These are phyloP conservation scores for Tenodera sinensis DNA, from an alignment of 2,888 invertebrate genomes.

Conservation along the genomic window DNA sequence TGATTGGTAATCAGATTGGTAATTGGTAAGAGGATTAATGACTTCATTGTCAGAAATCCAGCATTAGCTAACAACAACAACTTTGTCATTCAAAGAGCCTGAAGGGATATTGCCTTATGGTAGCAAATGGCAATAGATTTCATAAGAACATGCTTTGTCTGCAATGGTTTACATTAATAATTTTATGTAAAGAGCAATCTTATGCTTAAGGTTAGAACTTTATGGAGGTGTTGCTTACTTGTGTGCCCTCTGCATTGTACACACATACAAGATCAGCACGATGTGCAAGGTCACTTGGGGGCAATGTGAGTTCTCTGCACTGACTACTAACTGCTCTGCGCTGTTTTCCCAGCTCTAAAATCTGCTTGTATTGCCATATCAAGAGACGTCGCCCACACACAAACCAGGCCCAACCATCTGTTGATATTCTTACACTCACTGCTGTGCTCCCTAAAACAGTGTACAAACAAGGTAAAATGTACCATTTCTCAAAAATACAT, in stretches of 20 bases:
- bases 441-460: constrained; percentile 44
- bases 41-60: too few relatives aligned
- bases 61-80: too few relatives aligned
- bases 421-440: constrained; percentile 61
- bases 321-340: constrained; percentile 47
- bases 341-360: constrained; percentile 6
- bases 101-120: too few relatives aligned
- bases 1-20: too few relatives aligned
- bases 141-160: too few relatives aligned
- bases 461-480: not conserved
- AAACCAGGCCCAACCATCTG: constrained; percentile 76
- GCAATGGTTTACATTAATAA: too few relatives aligned
- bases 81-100: too few relatives aligned
- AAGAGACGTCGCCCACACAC: constrained; percentile 81
- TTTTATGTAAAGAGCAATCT: too few relatives aligned
- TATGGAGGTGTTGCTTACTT: constrained; percentile 41
- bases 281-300: constrained; percentile 89
- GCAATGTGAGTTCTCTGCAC: constrained; percentile 81
- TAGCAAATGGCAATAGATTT: too few relatives aligned
- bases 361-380: constrained; percentile 68
- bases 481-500: too few relatives aligned
- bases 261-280: constrained; percentile 79
- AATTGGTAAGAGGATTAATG: too few relatives aligned
- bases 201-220: too few relatives aligned
- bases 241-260: constrained; percentile 57